Evolutionary conservation across 2,888 invertebrate genomes (phyloP).

Genomic region (Eupithecia inturbata): DNA sequence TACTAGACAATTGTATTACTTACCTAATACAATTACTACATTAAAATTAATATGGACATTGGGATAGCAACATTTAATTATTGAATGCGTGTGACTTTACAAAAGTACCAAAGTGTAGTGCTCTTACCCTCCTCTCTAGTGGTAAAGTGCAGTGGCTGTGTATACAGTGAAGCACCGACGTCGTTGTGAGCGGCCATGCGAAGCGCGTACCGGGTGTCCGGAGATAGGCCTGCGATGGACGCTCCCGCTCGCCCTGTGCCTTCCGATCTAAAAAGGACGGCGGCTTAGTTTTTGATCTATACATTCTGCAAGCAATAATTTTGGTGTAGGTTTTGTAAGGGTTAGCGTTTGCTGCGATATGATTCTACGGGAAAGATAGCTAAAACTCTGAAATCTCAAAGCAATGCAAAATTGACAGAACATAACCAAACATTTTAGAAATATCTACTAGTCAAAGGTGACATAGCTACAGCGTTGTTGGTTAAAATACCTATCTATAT

Average conservation of each 20-base stretch:
- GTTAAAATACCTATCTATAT: no score
- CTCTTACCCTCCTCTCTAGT: conserved; percentile 91
- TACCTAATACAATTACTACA: no score
- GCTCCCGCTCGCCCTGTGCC: conserved; percentile 77
- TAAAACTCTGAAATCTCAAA: not conserved
- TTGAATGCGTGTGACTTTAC: not conserved
- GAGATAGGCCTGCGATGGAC: conserved; percentile 86
- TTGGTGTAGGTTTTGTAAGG: not conserved
- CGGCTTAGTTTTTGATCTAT: not conserved
- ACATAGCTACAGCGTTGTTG: no score
- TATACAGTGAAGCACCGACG: conserved; percentile 91
- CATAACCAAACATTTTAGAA: no score
- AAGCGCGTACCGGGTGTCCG: conserved; percentile 91
- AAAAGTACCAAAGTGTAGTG: not conserved
- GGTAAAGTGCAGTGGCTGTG: conserved; percentile 89
- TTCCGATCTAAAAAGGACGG: conserved; percentile 62
- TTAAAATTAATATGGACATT: not conserved
- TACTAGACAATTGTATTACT: no score
- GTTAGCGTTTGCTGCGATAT: not conserved
- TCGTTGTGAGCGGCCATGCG: conserved; percentile 92
- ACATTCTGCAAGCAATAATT: not conserved
- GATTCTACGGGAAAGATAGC: not conserved
- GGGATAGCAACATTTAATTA: not conserved
- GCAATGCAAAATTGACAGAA: no score
- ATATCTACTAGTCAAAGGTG: no score